Evolutionary conservation across 2,113 vertebrate genomes (phyloP), one percentile per base, ranked within the genome.

Genomic region (Saccopteryx leptura): DNA sequence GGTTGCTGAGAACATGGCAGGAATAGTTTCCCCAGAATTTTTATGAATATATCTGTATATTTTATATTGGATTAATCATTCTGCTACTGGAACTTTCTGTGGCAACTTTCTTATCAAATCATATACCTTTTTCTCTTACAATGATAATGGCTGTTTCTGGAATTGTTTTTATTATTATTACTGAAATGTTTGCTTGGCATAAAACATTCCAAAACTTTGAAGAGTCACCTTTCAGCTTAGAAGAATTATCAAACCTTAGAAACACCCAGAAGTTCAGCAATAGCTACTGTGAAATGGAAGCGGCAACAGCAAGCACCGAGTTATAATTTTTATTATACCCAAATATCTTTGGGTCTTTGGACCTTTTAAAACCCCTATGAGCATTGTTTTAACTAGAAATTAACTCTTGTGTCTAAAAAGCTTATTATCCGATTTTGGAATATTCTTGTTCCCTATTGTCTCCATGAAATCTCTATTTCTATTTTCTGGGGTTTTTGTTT

Each of bases 331-430:
- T 56, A 68, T 66, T 54, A 90, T 78, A 66, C n/a, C n/a, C 31
- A 33, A n/a, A 63, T 50, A 66, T 66, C 23, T 14, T 14, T 15
- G 74, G 61, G 24, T 39, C 23, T 87, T 56, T 46, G 56, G 69
- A 46, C n/a, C 4, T 79, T 68, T 26, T 72, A 26, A 56, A 66
- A 68, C 11, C 39, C 28, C 61, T 39, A 39, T 68, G 50, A 28
- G 11, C 39, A 46, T 58, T 79, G n/a, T 90, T 88, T 56, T 66
- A 90, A 31, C 65, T 31, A 90, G 63, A 90, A 90, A 79, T 79
- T 79, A 90, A 90, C 61, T 79, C 24, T 50, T 39, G 28, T 48
- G 52, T 78, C 60, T 52, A 76, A 66, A 39, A 78, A 15, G 50
- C 33, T 88, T 48, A 31, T 60, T 72, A 68, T 56, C 17, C 9